Conservation (phyloP, 2,113 vertebrate genomes). For the Pangasianodon gigas region DNA sequence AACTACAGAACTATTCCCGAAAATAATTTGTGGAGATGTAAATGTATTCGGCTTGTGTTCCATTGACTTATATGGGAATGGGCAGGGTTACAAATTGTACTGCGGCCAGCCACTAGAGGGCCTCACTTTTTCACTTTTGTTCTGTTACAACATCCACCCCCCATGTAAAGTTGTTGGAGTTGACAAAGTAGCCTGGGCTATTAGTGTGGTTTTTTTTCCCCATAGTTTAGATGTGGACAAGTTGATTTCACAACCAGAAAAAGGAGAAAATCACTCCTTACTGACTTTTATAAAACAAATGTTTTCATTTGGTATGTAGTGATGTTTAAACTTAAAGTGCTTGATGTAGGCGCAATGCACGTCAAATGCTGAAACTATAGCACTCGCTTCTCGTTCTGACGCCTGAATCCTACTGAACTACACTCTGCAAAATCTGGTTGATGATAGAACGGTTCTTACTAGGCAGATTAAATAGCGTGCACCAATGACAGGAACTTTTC, state of each 20-base stretch:
- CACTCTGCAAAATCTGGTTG: background rate
- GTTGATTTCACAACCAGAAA: background rate
- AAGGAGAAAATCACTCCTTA: background rate
- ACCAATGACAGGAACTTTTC: background rate
- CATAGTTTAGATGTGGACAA: background rate
- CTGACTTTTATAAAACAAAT: background rate
- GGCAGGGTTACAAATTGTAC: background rate
- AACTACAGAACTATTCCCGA: background rate
- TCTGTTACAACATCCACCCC: background rate
- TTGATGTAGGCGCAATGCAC: background rate
- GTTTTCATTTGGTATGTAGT: background rate
- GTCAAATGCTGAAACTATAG: background rate
- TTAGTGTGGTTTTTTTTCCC: background rate
- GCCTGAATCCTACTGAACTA: background rate
- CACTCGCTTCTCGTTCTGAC: background rate
- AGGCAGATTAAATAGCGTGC: background rate
- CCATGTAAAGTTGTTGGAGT: too few relatives aligned
- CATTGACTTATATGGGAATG: background rate
- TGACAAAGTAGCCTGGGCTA: background rate
- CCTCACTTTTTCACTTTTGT: background rate
- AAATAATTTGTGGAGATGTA: background rate
- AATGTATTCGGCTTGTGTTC: background rate
- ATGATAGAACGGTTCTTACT: background rate
- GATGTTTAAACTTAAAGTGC: background rate
- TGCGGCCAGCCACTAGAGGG: background rate